phyloP scores from a whole-genome alignment of 2,113 vertebrate species.

The Leuciscus idus region DNA sequence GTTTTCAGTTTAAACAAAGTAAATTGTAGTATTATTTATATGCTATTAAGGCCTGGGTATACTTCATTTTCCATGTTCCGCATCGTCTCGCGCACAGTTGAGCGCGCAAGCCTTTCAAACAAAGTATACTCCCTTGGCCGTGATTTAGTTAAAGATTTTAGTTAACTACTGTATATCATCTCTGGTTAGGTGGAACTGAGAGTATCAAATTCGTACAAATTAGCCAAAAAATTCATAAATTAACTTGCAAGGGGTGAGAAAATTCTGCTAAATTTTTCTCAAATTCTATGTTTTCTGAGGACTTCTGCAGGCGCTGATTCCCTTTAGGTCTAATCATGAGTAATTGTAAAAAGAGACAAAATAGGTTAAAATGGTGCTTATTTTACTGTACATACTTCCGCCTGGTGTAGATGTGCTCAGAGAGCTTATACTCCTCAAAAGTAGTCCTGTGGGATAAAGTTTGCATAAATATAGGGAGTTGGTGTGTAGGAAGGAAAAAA shows the following conservation, averaged over 20 bases:
- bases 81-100: too few relatives aligned
- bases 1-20: not conserved
- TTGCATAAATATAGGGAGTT: slow-evolving; percentile 34
- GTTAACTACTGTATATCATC: not conserved
- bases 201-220: not conserved
- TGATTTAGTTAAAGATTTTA: too few relatives aligned
- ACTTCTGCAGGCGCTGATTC: not conserved
- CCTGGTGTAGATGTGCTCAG: slow-evolving; percentile 55
- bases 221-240: not conserved
- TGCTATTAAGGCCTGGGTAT: not conserved
- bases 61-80: too few relatives aligned
- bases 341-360: not conserved
- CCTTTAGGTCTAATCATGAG: not conserved
- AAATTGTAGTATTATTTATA: not conserved
- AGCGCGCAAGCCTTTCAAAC: too few relatives aligned
- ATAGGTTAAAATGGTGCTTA: not conserved
- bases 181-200: not conserved
- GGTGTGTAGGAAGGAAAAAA: too few relatives aligned
- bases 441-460: not conserved
- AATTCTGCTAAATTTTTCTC: not conserved
- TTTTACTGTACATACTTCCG: slow-evolving; percentile 29
- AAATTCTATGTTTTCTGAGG: not conserved
- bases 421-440: slow-evolving; percentile 44
- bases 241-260: not conserved
- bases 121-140: too few relatives aligned